Conservation (phyloP, 2,888 invertebrate genomes). For the Ectemnius continuus region DNA sequence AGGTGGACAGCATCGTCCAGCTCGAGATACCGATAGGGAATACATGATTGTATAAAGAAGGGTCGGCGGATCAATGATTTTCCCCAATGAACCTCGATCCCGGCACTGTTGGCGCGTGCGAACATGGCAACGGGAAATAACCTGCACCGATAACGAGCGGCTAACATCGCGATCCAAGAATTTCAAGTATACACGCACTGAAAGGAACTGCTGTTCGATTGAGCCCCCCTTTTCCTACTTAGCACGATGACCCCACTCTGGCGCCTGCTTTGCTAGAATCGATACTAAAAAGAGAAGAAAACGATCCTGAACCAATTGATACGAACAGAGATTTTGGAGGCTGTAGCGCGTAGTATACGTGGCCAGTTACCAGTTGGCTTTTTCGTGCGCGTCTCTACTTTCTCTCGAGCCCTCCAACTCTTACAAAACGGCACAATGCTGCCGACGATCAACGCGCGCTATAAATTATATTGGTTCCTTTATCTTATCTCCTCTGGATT, state of each 20-base stretch:
- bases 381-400: neutral
- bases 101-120: neutral
- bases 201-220: neutral
- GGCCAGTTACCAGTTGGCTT: constrained; percentile 32
- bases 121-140: neutral
- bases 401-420: neutral
- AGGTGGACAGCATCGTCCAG: too few species aligned
- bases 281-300: constrained; percentile 21
- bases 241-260: neutral
- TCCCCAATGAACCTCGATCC: neutral
- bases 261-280: neutral
- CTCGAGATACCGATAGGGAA: too few species aligned
- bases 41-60: too few species aligned
- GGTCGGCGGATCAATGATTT: too few species aligned
- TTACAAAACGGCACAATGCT: constrained; percentile 28
- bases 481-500: constrained; percentile 43
- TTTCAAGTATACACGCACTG: neutral
- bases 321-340: neutral
- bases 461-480: constrained; percentile 40
- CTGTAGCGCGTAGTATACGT: constrained; percentile 30
- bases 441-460: constrained; percentile 7
- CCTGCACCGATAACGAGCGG: neutral
- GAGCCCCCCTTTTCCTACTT: neutral
- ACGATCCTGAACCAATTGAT: constrained; percentile 7
- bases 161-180: neutral